phyloP scores from a whole-genome alignment of 2,113 vertebrate genomes.

The Ammodytes dubius region DNA sequence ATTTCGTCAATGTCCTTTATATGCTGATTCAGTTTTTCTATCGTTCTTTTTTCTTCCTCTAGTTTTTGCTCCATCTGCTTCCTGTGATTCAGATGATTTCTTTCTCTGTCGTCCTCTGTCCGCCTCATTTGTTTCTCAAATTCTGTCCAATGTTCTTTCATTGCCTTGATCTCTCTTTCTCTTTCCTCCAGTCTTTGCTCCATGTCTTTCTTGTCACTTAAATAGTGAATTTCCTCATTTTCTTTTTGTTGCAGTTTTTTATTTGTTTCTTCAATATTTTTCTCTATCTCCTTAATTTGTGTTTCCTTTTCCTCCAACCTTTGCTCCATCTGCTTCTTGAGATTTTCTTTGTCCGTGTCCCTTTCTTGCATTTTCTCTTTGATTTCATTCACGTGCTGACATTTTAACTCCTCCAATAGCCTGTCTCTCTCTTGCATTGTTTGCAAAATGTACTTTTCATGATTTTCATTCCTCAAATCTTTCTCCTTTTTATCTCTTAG shows the following conservation, averaged over 20 bases:
- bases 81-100: constrained; percentile 16
- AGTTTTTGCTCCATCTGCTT: constrained; percentile 57
- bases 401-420: neutral
- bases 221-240: neutral
- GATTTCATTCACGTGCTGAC: constrained; percentile 10
- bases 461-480: neutral
- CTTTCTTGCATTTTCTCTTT: constrained; percentile 37
- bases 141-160: constrained; percentile 24
- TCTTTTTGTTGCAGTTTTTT: neutral
- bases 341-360: constrained; percentile 26
- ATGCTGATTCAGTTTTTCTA: constrained; percentile 46
- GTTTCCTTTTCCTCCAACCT: constrained; percentile 19
- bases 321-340: constrained; percentile 23
- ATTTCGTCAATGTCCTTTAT: constrained; percentile 48
- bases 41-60: constrained; percentile 39
- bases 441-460: constrained; percentile 8
- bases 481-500: constrained; percentile 23
- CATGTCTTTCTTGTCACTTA: neutral
- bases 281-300: neutral
- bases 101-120: constrained; percentile 15
- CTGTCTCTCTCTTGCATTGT: constrained; percentile 31
- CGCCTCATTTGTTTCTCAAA: constrained; percentile 10
- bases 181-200: constrained; percentile 11
- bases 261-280: neutral
- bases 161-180: constrained; percentile 30